A percentile compares a stretch with the other conserved stretches of the same genome.
Conservation (phyloP, 92 coral and sea anemone species). For the Zoanthus solanderi region DNA sequence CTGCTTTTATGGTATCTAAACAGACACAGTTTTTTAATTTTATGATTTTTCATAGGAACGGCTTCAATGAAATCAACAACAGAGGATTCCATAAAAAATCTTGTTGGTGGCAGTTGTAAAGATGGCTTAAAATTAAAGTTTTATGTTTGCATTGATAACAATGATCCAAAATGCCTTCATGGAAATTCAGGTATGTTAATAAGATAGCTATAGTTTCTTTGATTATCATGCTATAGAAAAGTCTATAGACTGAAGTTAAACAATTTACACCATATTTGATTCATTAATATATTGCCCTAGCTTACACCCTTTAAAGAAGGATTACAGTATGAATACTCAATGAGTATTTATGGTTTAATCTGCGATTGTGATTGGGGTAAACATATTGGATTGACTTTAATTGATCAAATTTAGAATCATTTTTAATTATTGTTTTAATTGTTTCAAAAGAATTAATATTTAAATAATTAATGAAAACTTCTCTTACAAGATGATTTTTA, state of each 20-base stretch:
- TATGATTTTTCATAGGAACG: constrained; percentile 11
- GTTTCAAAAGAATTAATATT: neutral
- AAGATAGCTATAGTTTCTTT: neutral
- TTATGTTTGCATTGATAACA: constrained; percentile 65
- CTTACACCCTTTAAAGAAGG: no score
- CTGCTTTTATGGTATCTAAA: neutral
- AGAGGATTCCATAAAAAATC: constrained; percentile 17
- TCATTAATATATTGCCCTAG: no score
- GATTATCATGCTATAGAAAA: no score
- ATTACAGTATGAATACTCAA: no score
- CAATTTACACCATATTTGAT: no score
- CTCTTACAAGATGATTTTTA: no score
- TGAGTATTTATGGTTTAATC: no score
- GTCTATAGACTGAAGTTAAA: no score
- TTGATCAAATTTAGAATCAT: no score
- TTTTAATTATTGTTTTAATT: no score
- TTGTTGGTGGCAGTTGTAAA: constrained; percentile 49
- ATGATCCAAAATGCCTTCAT: constrained; percentile 68
- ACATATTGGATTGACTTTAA: no score
- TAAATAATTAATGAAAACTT: neutral
- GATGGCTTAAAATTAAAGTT: constrained; percentile 72
- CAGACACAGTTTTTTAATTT: neutral
- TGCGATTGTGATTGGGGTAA: no score
- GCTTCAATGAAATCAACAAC: constrained; percentile 5
- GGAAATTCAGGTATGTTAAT: constrained; percentile 71